A percentile compares a stretch with the other conserved stretches of the same genome.
These are phyloP conservation scores for Physeter macrocephalus DNA, from an alignment of 2,113 vertebrate species.

Conservation along the genomic window DNA sequence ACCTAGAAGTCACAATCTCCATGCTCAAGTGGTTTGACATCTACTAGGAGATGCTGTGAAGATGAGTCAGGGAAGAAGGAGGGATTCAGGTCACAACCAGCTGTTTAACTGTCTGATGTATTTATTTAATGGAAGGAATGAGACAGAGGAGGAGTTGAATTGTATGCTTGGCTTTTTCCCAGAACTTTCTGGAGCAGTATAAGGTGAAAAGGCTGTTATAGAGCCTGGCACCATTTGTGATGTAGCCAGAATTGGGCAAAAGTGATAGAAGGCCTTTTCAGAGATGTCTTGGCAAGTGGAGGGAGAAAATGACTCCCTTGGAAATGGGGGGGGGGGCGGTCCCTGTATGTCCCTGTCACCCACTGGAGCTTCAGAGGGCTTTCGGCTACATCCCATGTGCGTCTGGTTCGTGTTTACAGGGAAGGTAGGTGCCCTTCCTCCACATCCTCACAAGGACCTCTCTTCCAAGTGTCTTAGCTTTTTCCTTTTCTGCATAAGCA, in stretches of 20 bases:
- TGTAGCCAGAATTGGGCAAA: not conserved
- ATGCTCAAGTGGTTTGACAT: not conserved
- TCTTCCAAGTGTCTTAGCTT: not conserved
- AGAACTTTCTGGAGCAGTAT: not conserved
- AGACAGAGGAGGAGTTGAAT: not conserved
- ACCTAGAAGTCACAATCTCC: not conserved
- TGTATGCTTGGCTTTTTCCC: not conserved
- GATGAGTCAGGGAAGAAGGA: not conserved
- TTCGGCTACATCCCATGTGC: not conserved
- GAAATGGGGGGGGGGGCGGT: rapidly evolving
- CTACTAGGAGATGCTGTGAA: not conserved
- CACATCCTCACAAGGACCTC: not conserved
- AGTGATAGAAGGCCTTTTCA: not conserved
- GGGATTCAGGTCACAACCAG: not conserved
- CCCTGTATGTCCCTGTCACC: not conserved
- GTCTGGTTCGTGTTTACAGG: not conserved
- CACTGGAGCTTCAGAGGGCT: not conserved
- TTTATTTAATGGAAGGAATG: not conserved
- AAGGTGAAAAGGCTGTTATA: not conserved
- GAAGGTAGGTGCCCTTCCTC: not conserved
- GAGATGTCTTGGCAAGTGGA: not conserved
- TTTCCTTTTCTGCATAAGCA: not conserved
- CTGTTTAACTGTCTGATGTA: not conserved
- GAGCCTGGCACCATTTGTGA: not conserved
- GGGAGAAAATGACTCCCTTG: not conserved